Percentiles rank a stretch among this genome's conserved stretches.
Conservation (phyloP, 2,797 vertebrate species). For the Anabas testudineus region DNA sequence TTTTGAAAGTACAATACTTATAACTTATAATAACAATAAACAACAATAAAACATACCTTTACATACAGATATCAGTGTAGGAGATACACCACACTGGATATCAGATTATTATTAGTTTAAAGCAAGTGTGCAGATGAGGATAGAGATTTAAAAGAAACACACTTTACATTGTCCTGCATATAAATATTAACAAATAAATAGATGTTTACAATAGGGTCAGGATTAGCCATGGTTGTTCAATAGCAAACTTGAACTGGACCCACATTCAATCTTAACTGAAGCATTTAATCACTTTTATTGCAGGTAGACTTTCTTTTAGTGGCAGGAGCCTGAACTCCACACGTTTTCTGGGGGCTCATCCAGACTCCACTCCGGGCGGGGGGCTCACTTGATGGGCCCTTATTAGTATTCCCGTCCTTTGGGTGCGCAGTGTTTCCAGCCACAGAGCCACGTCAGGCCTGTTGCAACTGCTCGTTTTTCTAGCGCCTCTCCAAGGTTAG, state of each 20-base stretch:
- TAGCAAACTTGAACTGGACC: slow-evolving; percentile 4
- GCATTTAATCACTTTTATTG: not conserved
- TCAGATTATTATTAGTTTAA: too few relatives aligned
- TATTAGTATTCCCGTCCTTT: slow-evolving; percentile 89
- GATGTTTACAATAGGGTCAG: not conserved
- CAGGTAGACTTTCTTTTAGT: not conserved
- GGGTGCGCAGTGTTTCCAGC: slow-evolving; percentile 84
- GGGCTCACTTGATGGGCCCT: slow-evolving; percentile 76
- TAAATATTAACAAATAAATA: not conserved
- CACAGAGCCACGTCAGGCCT: slow-evolving; percentile 86
- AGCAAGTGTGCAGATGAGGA: too few relatives aligned
- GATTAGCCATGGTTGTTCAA: not conserved
- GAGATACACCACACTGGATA: too few relatives aligned
- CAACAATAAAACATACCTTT: too few relatives aligned
- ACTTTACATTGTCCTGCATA: not conserved
- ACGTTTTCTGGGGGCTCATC: slow-evolving; percentile 26
- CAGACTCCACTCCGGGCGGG: slow-evolving; percentile 64
- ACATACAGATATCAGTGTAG: too few relatives aligned
- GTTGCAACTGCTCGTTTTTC: slow-evolving; percentile 82
- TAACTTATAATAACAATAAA: too few relatives aligned
- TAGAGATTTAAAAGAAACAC: too few relatives aligned
- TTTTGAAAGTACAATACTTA: too few relatives aligned
- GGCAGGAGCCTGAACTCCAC: slow-evolving; percentile 18
- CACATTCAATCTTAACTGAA: not conserved
- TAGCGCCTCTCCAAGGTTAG: slow-evolving; percentile 84